Percentiles rank a stretch among this genome's conserved stretches.
These are phyloP conservation scores for Psococerastis gibbosa DNA, from an alignment of 2,888 invertebrate species.

Conservation along the genomic window DNA sequence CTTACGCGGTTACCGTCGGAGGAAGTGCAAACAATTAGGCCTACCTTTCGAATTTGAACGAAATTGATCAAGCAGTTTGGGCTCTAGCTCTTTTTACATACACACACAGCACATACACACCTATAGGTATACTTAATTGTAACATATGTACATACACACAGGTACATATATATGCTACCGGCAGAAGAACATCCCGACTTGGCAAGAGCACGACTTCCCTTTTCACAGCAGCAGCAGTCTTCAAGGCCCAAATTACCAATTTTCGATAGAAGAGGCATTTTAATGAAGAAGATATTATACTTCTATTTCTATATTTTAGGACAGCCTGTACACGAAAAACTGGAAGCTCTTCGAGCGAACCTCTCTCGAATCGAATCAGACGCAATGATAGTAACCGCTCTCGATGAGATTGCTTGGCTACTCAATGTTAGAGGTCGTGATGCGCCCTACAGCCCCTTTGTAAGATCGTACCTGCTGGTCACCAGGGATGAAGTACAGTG, in stretches of 20 bases:
- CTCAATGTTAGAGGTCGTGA: slow-evolving; percentile 76
- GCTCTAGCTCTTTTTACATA: no score
- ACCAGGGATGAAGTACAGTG: slow-evolving; percentile 43
- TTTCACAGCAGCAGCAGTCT: no score
- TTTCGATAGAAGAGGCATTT: no score
- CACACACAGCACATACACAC: no score
- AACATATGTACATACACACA: no score
- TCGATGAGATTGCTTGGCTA: slow-evolving; percentile 79
- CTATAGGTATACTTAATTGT: no score
- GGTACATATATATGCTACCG: slow-evolving; percentile 13
- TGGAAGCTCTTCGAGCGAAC: slow-evolving; percentile 41
- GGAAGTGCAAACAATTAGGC: slow-evolving; percentile 5
- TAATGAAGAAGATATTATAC: slow-evolving; percentile 1
- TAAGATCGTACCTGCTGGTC: slow-evolving; percentile 55
- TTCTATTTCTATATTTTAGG: slow-evolving; percentile 27
- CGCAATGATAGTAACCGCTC: slow-evolving; percentile 64
- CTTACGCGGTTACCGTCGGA: neutral
- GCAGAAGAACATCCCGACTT: slow-evolving; percentile 8
- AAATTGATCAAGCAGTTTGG: no score
- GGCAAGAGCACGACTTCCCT: no score
- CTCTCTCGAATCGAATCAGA: slow-evolving; percentile 42
- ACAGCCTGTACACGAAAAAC: slow-evolving; percentile 54
- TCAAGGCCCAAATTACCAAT: no score
- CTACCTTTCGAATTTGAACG: no score
- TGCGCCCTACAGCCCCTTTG: slow-evolving; percentile 58